Percentiles rank a stretch among this genome's conserved stretches.
phyloP scores from a whole-genome alignment of 2,113 vertebrate species.

The Ancistrus triradiatus region DNA sequence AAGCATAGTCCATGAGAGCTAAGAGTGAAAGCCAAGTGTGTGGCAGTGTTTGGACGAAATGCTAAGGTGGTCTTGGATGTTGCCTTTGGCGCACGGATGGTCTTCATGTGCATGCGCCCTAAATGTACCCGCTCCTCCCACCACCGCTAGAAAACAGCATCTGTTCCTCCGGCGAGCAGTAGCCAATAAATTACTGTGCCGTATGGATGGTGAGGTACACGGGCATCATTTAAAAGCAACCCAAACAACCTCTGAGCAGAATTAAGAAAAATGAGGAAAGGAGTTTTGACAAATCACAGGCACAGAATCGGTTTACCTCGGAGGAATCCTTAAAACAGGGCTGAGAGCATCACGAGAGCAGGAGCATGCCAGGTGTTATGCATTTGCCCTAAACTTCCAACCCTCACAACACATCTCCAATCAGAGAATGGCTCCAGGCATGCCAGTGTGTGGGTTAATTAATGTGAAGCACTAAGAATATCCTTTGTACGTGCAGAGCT shows the following conservation, averaged over 20 bases:
- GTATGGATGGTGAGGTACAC: slow-evolving; percentile 11
- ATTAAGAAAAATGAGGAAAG: neutral
- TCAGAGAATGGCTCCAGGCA: too few relatives aligned
- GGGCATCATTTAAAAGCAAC: neutral
- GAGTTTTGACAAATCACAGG: neutral
- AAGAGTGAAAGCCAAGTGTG: neutral
- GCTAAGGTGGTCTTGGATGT: slow-evolving; percentile 22
- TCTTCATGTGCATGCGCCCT: slow-evolving; percentile 18
- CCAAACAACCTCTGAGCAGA: neutral
- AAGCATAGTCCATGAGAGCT: too few relatives aligned
- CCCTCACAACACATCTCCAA: too few relatives aligned
- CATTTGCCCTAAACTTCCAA: too few relatives aligned
- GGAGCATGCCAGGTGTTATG: too few relatives aligned
- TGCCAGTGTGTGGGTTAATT: too few relatives aligned
- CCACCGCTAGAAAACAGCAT: slow-evolving; percentile 37
- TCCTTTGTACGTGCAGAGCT: too few relatives aligned
- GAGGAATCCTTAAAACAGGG: too few relatives aligned
- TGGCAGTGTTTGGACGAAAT: slow-evolving; percentile 24
- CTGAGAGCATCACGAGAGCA: too few relatives aligned
- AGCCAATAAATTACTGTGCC: slow-evolving; percentile 26
- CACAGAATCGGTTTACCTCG: too few relatives aligned
- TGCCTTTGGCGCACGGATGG: slow-evolving; percentile 13
- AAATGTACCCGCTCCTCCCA: slow-evolving; percentile 35
- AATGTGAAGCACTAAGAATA: too few relatives aligned
- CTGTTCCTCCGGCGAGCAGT: slow-evolving; percentile 30